Evolutionary conservation across 2,888 invertebrate genomes (phyloP).

Genomic region (Stramonita haemastoma): DNA sequence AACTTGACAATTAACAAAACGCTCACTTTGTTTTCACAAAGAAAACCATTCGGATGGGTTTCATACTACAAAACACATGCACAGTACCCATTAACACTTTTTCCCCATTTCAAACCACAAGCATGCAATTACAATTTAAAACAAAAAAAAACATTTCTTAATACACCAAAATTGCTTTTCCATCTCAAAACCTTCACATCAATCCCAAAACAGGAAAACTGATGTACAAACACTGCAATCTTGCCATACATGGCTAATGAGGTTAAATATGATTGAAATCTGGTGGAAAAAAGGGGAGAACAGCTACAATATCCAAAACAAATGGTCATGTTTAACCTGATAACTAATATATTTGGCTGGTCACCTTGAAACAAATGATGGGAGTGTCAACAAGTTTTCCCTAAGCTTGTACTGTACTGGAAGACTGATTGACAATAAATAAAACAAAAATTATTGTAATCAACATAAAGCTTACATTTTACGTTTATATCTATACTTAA

Average conservation of each 20-base stretch:
- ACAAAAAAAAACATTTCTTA: too few species aligned
- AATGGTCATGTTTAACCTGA: not conserved
- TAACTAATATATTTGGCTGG: not conserved
- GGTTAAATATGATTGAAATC: not conserved
- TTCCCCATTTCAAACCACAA: too few species aligned
- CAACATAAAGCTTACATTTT: not conserved
- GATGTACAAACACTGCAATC: not conserved
- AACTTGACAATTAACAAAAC: too few species aligned
- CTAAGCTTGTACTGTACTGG: not conserved
- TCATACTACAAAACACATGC: too few species aligned
- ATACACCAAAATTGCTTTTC: not conserved
- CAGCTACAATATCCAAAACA: not conserved
- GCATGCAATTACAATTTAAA: too few species aligned
- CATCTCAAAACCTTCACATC: not conserved
- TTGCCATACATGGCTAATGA: not conserved
- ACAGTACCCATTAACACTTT: too few species aligned
- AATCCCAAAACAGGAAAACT: not conserved
- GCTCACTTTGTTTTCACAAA: too few species aligned
- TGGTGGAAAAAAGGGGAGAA: not conserved
- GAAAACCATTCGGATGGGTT: too few species aligned
- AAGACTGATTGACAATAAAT: not conserved
- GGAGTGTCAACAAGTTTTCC: not conserved
- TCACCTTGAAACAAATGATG: not conserved
- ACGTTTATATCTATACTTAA: too few species aligned
- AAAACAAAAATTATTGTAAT: not conserved